Conservation (phyloP, 2,888 invertebrate genomes). For the Rhagophthalmus giganteus region DNA sequence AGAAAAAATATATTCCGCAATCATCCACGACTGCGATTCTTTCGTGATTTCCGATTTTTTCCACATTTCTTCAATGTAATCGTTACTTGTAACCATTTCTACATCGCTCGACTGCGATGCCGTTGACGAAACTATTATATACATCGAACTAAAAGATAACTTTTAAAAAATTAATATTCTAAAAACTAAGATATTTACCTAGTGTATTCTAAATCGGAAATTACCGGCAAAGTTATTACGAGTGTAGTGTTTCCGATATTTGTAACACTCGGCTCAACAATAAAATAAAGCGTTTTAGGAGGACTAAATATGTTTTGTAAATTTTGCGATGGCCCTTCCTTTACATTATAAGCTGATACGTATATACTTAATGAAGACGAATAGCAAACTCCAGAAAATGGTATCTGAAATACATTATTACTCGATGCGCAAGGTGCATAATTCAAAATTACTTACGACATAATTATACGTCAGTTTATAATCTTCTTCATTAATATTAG, state of each 20-base stretch:
- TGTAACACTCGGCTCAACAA: conserved; percentile 1
- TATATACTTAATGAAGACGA: conserved; percentile 5
- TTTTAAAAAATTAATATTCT: conserved; percentile 1
- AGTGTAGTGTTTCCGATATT: conserved; percentile 16
- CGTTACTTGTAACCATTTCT: background rate
- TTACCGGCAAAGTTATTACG: conserved; percentile 6
- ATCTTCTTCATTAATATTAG: conserved; percentile 18
- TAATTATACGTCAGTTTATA: conserved; percentile 26
- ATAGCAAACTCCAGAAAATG: conserved; percentile 6
- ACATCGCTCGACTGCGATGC: background rate
- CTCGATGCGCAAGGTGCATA: background rate
- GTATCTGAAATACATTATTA: conserved; percentile 8
- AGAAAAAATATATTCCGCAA: conserved; percentile 5
- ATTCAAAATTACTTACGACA: conserved; percentile 2
- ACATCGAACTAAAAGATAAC: conserved; percentile 19
- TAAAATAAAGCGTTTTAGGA: conserved; percentile 9
- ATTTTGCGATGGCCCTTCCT: background rate
- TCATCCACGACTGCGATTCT: conserved; percentile 10
- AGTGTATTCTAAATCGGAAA: conserved; percentile 2
- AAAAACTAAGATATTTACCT: conserved; percentile 4
- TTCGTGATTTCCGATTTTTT: conserved; percentile 1
- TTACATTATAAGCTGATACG: conserved; percentile 1
- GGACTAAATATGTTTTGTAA: conserved; percentile 10
- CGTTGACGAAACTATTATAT: conserved; percentile 7
- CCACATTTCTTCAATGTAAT: conserved; percentile 1